A percentile compares a stretch with the other conserved stretches of the same genome.
Conservation (phyloP, 2,797 vertebrate genomes). For the Ctenosaura bakeri region DNA sequence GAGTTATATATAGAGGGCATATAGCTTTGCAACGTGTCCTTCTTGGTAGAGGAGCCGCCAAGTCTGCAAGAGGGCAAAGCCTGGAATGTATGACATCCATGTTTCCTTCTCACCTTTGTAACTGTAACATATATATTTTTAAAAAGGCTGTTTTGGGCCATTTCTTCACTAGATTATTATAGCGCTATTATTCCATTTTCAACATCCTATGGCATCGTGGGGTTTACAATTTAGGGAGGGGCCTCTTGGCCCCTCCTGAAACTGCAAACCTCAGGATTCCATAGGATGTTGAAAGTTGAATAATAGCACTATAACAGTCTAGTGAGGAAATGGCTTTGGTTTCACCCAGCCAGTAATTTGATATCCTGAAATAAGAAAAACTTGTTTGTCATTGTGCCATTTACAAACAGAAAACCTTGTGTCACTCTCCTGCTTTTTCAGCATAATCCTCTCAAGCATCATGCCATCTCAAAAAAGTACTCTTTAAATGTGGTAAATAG, state of each 20-base stretch:
- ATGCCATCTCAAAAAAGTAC: fast-evolving
- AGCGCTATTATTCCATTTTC: no score
- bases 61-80: not conserved
- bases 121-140: not conserved
- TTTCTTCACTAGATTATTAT: no score
- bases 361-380: not conserved
- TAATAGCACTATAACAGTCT: no score
- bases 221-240: no score
- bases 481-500: not conserved
- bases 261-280: no score
- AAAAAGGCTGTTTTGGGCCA: not conserved
- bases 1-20: not conserved
- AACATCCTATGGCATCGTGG: no score
- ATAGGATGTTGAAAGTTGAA: no score
- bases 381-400: not conserved
- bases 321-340: no score
- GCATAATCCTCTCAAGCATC: not conserved
- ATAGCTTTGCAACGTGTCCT: not conserved
- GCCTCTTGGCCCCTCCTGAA: no score
- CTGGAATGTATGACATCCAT: not conserved
- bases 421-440: not conserved
- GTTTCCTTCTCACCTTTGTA: not conserved
- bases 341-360: conserved; percentile 1
- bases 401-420: not conserved
- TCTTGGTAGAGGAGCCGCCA: no score